phyloP scores from a whole-genome alignment of 2,888 invertebrate genomes.

The Melolontha melolontha region DNA sequence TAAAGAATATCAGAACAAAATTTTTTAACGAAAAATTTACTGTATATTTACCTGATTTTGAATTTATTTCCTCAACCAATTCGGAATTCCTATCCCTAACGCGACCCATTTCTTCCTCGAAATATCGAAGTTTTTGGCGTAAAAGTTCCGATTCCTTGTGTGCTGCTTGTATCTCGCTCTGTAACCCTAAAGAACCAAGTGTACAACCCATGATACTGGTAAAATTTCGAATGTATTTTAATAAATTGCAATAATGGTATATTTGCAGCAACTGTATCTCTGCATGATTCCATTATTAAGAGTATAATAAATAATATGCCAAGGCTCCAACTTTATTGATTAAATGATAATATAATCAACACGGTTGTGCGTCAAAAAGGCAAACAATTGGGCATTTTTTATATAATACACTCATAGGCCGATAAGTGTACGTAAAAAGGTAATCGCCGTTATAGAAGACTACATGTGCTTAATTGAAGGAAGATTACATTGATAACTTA shows the following conservation, averaged over 20 bases:
- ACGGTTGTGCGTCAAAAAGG: too few relatives aligned
- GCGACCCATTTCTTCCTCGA: slow-evolving; percentile 73
- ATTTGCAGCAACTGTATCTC: too few relatives aligned
- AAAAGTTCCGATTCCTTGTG: slow-evolving; percentile 76
- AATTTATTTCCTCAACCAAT: slow-evolving; percentile 70
- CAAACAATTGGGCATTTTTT: too few relatives aligned
- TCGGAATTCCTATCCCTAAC: slow-evolving; percentile 72
- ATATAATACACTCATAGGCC: too few relatives aligned
- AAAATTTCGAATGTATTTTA: too few relatives aligned
- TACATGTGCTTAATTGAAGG: too few relatives aligned
- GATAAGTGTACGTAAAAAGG: too few relatives aligned
- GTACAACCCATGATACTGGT: slow-evolving; percentile 47
- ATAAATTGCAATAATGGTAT: too few relatives aligned
- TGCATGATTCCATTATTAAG: too few relatives aligned
- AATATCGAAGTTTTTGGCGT: slow-evolving; percentile 70
- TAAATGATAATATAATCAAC: slow-evolving; percentile 4
- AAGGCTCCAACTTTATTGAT: slow-evolving; percentile 15
- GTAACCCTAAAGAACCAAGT: slow-evolving; percentile 68
- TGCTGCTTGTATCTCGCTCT: slow-evolving; percentile 74
- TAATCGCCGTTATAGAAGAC: too few relatives aligned
- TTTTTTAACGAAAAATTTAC: not conserved
- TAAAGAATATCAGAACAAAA: slow-evolving; percentile 31
- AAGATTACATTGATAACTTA: too few relatives aligned
- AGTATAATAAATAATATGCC: too few relatives aligned
- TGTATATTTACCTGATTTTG: slow-evolving; percentile 68